Evolutionary conservation across 2,888 invertebrate genomes (phyloP).

Genomic region (Eustalomyia histrio): DNA sequence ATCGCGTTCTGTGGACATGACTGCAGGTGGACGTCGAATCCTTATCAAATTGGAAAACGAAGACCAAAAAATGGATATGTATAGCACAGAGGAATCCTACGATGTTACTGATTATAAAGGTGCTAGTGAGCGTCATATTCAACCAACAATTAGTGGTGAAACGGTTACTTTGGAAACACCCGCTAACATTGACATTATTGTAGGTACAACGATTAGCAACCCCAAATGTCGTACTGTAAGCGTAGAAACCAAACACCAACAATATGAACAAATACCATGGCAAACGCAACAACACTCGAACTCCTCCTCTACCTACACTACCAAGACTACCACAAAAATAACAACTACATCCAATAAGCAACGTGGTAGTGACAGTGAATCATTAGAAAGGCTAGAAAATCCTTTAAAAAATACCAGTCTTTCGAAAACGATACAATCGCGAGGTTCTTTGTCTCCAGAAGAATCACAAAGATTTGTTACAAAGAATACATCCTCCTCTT

Average conservation of each 20-base stretch:
- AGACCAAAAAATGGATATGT: slow-evolving; percentile 54
- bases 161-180: slow-evolving; percentile 71
- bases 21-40: slow-evolving; percentile 75
- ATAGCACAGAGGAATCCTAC: slow-evolving; percentile 62
- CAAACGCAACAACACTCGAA: slow-evolving; percentile 67
- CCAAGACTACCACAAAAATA: slow-evolving; percentile 74
- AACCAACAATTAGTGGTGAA: slow-evolving; percentile 50
- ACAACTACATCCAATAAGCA: slow-evolving; percentile 66
- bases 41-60: slow-evolving; percentile 75
- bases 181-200: slow-evolving; percentile 77
- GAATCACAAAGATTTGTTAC: slow-evolving; percentile 75
- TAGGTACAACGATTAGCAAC: slow-evolving; percentile 72
- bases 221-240: slow-evolving; percentile 69
- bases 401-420: slow-evolving; percentile 68
- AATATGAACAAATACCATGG: slow-evolving; percentile 61
- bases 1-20: slow-evolving; percentile 74
- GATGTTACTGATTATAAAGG: slow-evolving; percentile 73
- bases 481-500: slow-evolving; percentile 71
- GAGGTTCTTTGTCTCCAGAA: slow-evolving; percentile 74
- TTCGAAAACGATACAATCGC: slow-evolving; percentile 75
- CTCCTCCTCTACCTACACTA: slow-evolving; percentile 71
- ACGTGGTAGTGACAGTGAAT: slow-evolving; percentile 32
- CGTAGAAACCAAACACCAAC: slow-evolving; percentile 56
- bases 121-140: slow-evolving; percentile 70
- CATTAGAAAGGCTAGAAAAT: slow-evolving; percentile 54